Base-by-base conservation (phyloP, 37 sponge, comb jelly and placozoan species). In the Spongilla lacustris region DNA sequence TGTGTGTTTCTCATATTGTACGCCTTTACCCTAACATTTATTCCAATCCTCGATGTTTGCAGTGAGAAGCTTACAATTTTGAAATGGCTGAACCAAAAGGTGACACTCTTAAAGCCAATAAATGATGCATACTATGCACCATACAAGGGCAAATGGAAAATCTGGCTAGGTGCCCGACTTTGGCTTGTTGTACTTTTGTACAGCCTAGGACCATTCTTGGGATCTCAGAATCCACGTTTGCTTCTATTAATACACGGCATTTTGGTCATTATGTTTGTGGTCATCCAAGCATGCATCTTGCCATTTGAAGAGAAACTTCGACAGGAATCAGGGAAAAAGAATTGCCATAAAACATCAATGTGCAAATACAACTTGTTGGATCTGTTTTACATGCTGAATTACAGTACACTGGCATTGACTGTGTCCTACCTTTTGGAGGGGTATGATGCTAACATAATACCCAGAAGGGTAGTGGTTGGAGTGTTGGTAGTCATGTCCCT, bases 131-230 rank as follows among this genome's bases (percentile, higher is more conserved):
- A 67, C 30, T 76, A 67, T 36, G 82, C 76, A 24, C 88, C 88
- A 2, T 88, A 76, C 77, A 88, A 77, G 76, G 88, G 82, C 49
- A 88, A 34, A 37, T 81, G 37, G 29, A 28, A 76, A 6, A 82
- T 68, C 50, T 88, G 88, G 88, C 33, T 68, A 25, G 88, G 88
- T 9, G n/a, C 37, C 0, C 33, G 76, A 11, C 77, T 88, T 4
- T 68, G 49, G 46, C 69, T 82, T 22, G 66, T 80, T 3, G 36
- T 81, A 28, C 31, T 75, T 8, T 1, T 80, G 23, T 80, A 73
- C 46, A 80, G 46, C 8, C 8, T 46, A 46, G 46, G 46, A 4
- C 46, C 46, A 46, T 46, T 46, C 46, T 46, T 46, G 46, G 46
- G 46, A 8, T 8, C 46, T 10, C 46, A 46, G 46, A 46, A 46